Evolutionary conservation across 2,888 invertebrate genomes (phyloP), one percentile per base, ranked within the genome.

Genomic region (Chesias legatella): DNA sequence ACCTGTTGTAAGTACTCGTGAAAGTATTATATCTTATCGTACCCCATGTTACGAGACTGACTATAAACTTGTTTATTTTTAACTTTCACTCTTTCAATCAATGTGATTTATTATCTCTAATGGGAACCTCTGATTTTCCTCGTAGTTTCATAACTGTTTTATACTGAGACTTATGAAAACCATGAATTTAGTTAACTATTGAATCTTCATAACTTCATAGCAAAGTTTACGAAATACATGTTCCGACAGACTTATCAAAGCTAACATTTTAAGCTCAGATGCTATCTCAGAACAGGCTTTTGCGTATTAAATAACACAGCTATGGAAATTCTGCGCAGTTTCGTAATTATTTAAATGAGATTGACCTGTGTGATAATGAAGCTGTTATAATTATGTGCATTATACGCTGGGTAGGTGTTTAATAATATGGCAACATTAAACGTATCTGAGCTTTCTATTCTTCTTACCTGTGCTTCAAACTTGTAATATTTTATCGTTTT

Each of bases 41-140:
- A 34, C 31, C 20, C 26, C 34, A 40, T 39, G 44, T 45, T 43
- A 45, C 49, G 27, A 42, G 31, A 42, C 34, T 26, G 26, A 10
- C 22, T 20, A 22, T 24, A 27, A 33, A 37, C 44, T 38, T 35
- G 44, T 47, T 51, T 47, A 35, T 56, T 63, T 67, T 70, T 61
- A 53, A 68, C 71, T 73, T 72, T 73, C 69, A 65, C 72, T 58
- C 53, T 59, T 62, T 62, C 60, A 58, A 53, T 49, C 47, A 52
- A 58, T 59, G 58, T 63, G 62, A 58, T 58, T 61, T 58, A n/a
- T n/a, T 58, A 17, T 58, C 45, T 56, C 38, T 34, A 53, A 43
- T 48, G 37, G 40, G 39, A 53, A 51, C 36, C 34, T 35, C 43
- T 26, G 33, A 46, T 58, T 64, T 63, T 53, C 43, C 50, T 46